These are phyloP conservation scores for Phaonia tiefii DNA, from an alignment of 2,888 invertebrate species.

Conservation along the genomic window DNA sequence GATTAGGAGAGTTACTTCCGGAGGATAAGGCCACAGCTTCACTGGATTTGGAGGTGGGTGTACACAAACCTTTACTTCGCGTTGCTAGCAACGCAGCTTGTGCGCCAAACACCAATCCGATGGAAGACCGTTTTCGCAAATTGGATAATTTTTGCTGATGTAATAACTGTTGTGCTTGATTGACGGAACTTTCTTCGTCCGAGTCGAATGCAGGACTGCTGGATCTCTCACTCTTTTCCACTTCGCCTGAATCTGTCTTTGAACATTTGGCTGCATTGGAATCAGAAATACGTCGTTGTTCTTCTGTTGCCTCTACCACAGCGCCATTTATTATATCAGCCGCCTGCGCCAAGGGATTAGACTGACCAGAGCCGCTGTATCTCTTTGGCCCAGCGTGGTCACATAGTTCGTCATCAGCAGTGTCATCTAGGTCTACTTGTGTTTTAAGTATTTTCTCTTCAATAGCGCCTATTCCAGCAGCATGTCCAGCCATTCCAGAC, in stretches of 20 bases:
- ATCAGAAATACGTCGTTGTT: conserved; percentile 74
- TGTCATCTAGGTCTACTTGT: conserved; percentile 72
- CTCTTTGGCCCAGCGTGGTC: conserved; percentile 74
- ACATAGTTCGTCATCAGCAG: conserved; percentile 71
- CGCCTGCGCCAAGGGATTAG: conserved; percentile 74
- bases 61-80: conserved; percentile 77
- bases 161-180: conserved; percentile 80
- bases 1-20: conserved; percentile 67
- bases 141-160: conserved; percentile 76
- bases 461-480: conserved; percentile 92
- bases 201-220: conserved; percentile 97
- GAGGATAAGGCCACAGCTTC: conserved; percentile 72
- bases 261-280: conserved; percentile 71
- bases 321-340: conserved; percentile 71
- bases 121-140: conserved; percentile 79
- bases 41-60: conserved; percentile 76
- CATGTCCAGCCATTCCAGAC: conserved; percentile 93
- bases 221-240: conserved; percentile 90
- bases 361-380: conserved; percentile 75
- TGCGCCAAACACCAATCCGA: conserved; percentile 80
- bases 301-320: conserved; percentile 65
- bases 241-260: conserved; percentile 79
- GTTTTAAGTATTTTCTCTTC: conserved; percentile 81
- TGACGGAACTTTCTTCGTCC: conserved; percentile 91
- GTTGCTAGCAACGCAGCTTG: conserved; percentile 79